Percentiles rank a stretch among this genome's conserved stretches.
Evolutionary conservation across 2,797 vertebrate species (phyloP).

Genomic region (Phalloptychus januarius): DNA sequence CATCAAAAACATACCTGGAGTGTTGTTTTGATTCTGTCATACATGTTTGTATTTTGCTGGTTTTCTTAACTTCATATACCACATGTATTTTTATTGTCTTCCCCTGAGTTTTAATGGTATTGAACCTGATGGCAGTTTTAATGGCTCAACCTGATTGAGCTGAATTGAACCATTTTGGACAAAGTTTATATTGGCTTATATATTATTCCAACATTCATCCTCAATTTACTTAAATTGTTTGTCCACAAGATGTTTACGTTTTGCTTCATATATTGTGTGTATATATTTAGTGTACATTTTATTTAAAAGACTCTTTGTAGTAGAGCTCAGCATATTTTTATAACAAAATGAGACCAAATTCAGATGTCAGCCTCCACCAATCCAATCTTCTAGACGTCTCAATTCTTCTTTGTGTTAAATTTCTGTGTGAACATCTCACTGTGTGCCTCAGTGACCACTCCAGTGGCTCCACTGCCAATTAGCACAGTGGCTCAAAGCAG

Average conservation of each 20-base stretch:
- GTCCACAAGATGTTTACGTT: neutral
- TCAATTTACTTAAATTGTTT: neutral
- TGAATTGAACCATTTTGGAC: neutral
- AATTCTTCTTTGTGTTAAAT: conserved; percentile 35
- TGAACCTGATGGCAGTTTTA: neutral
- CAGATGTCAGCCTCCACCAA: neutral
- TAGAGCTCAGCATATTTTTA: neutral
- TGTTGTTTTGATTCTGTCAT: too few relatives aligned
- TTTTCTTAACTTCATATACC: neutral
- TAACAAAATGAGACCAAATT: conserved; percentile 20
- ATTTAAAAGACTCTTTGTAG: neutral
- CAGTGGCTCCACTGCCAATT: conserved; percentile 83
- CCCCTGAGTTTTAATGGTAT: neutral
- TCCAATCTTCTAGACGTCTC: conserved; percentile 16
- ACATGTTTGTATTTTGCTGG: neutral
- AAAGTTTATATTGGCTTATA: neutral
- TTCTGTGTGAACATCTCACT: conserved; percentile 41
- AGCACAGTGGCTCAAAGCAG: conserved; percentile 87
- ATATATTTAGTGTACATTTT: neutral
- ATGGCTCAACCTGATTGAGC: too few relatives aligned
- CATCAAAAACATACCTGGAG: too few relatives aligned
- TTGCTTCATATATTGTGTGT: neutral
- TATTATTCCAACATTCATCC: neutral
- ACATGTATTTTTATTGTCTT: neutral
- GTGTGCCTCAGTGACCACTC: conserved; percentile 66